Base-by-base conservation (phyloP, 2,888 invertebrate species). In the Coelopa pilipes region DNA sequence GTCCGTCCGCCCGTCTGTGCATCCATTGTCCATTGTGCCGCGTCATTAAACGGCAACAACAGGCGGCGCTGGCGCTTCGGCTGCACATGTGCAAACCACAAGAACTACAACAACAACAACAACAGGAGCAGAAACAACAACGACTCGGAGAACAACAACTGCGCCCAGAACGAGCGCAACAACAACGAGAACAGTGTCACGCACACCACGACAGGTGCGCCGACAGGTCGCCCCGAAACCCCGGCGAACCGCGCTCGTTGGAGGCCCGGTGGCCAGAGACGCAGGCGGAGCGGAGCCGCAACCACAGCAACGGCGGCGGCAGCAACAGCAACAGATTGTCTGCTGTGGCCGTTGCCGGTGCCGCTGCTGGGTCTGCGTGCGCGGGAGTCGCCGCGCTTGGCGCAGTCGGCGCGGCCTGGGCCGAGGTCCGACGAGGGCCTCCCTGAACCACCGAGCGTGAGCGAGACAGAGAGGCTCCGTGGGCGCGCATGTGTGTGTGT, bases 31-130 rank as follows among this genome's bases (percentile, higher is more conserved):
- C 62, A 62, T 62, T 70, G 34, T 71, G 71, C 63, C 65, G 63
- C 70, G 53, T 71, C 70, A 71, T 63, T 71, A 53, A 70, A 59
- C 59, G 63, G 62, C 45, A 71, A 63, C 70, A 70, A 21, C 70
- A 63, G n/a, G 19, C n/a, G 63, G 65, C 63, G 49, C n/a, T 65
- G 47, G 55, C 65, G 13, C 34, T 45, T 34, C 34, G n/a, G 15
- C 15, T 45, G 62, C 62, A 62, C 34, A 62, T 62, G 62, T 34
- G 57, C 57, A 59, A 7, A 34, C 34, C 34, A 34, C 34, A 34
- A 34, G 2, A 34, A 34, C 2, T 34, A 34, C 34, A 34, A 34
- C 7, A 34, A 34, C 34, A 34, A 34, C 34, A 34, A 34, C 34
- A 34, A 34, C 7, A 7, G 7, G 34, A 34, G 7, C 34, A 7